Evolutionary conservation across 2,888 invertebrate genomes (phyloP).

Genomic region (Drepana falcataria): DNA sequence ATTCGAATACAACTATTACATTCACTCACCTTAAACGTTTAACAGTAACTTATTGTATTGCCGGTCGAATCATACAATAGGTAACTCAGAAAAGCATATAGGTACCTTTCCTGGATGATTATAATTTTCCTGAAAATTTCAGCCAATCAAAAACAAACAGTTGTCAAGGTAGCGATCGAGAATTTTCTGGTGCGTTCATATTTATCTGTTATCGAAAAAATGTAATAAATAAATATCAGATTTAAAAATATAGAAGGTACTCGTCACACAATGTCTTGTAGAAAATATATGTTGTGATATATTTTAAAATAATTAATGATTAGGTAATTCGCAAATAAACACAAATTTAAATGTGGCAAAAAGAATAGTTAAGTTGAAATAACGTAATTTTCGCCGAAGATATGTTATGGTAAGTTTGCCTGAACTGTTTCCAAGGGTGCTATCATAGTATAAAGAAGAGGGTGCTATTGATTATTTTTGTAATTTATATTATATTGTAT

Average conservation of each 20-base stretch:
- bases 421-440: too few relatives aligned
- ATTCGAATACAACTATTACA: too few relatives aligned
- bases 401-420: too few relatives aligned
- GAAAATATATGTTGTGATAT: too few relatives aligned
- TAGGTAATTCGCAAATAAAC: too few relatives aligned
- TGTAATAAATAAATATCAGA: not conserved
- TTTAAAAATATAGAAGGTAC: not conserved
- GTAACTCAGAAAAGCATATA: not conserved
- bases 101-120: slow-evolving; percentile 22
- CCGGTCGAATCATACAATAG: not conserved
- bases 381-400: too few relatives aligned
- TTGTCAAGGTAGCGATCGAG: slow-evolving; percentile 54
- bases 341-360: too few relatives aligned
- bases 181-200: slow-evolving; percentile 48
- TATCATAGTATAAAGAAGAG: too few relatives aligned
- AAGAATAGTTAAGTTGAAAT: too few relatives aligned
- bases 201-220: not conserved
- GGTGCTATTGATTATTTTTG: too few relatives aligned
- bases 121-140: slow-evolving; percentile 50
- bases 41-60: not conserved
- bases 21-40: not conserved
- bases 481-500: too few relatives aligned
- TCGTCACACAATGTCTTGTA: not conserved
- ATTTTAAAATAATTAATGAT: too few relatives aligned
- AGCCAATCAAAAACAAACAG: slow-evolving; percentile 75